These are phyloP conservation scores for Mormyrops attenuatus DNA, from an alignment of 2,797 vertebrate genomes.

Conservation along the genomic window DNA sequence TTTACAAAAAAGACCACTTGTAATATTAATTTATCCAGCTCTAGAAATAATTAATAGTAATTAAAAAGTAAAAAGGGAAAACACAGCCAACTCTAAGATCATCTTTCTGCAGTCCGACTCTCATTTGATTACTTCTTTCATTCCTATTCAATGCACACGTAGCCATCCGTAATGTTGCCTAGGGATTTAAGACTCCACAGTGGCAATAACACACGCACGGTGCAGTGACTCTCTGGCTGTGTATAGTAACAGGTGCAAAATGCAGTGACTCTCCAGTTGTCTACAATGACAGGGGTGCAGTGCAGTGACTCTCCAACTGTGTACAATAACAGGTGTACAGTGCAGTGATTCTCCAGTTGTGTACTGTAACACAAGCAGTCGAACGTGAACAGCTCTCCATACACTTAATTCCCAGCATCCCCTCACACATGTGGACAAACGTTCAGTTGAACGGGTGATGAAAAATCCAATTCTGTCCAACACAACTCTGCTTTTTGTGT, in stretches of 20 bases:
- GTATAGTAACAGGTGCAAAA: background rate
- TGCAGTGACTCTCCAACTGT: background rate
- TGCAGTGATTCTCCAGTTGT: background rate
- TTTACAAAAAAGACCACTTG: background rate
- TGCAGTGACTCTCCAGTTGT: background rate
- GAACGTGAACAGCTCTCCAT: background rate
- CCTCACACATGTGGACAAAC: background rate
- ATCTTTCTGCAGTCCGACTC: background rate
- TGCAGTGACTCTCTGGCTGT: background rate
- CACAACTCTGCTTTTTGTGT: background rate
- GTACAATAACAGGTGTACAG: background rate
- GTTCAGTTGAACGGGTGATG: background rate
- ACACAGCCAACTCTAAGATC: background rate
- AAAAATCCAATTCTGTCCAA: background rate
- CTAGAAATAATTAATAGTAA: constrained; percentile 3
- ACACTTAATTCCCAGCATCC: background rate
- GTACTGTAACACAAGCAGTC: background rate
- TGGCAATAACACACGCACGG: background rate
- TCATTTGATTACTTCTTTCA: background rate
- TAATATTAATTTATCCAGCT: constrained; percentile 1
- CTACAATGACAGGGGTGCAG: background rate
- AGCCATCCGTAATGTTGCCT: background rate
- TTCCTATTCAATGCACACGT: background rate
- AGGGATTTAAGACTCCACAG: background rate
- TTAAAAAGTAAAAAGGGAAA: background rate